phyloP scores from a whole-genome alignment of 2,113 vertebrate genomes.

The Phaethornis superciliosus region DNA sequence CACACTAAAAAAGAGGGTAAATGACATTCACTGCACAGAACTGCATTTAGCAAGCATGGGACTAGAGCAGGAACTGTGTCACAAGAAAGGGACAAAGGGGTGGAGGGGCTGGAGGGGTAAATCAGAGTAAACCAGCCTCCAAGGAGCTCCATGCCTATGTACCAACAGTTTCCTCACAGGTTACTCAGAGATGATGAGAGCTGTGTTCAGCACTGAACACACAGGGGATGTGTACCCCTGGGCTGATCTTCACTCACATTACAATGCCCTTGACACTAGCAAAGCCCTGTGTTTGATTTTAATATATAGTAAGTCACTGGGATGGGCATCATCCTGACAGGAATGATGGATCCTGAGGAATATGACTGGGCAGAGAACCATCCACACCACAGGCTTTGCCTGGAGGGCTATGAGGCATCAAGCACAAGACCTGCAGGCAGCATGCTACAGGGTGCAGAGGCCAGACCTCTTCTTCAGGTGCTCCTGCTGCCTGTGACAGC shows the following conservation, averaged over 20 bases:
- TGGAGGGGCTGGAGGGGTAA: neutral
- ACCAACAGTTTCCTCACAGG: neutral
- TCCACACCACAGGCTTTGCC: neutral
- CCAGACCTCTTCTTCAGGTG: neutral
- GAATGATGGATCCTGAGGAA: neutral
- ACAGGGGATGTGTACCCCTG: no score
- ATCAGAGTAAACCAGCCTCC: no score
- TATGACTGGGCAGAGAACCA: neutral
- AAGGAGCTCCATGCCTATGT: neutral
- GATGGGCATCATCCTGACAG: neutral
- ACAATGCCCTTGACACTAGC: neutral
- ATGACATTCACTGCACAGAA: neutral
- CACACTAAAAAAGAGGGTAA: neutral
- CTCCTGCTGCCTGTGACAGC: neutral
- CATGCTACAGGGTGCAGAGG: neutral
- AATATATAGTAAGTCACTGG: neutral
- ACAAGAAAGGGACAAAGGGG: neutral
- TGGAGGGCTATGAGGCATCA: fast-evolving
- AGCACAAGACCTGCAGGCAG: neutral
- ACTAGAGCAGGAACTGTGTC: neutral
- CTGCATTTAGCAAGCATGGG: neutral
- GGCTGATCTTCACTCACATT: no score
- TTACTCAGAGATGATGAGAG: neutral
- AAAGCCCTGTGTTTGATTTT: neutral
- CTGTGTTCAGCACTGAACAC: neutral